Evolutionary conservation across 1,140 invertebrate species (phyloP), one percentile per base, ranked within the genome.

Genomic region (Polypedilum vanderplanki): DNA sequence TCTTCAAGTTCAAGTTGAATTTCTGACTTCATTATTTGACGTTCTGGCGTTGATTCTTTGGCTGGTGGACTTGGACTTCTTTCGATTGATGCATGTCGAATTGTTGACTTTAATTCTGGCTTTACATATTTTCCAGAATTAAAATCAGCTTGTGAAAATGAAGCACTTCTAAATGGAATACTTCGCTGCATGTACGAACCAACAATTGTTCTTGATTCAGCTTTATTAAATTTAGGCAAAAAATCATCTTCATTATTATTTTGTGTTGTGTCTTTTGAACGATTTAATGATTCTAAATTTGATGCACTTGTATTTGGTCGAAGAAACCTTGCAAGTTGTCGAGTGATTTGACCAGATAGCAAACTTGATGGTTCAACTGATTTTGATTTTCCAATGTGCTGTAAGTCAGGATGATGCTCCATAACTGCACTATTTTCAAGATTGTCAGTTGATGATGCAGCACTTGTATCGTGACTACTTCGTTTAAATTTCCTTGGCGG

Each of bases 61-160:
- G 17, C 12, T 12, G 15, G 8, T 22, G 40, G 40, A 18, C 75
- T 75, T 64, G 46, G 57, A 65, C 74, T 75, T n/a, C 73, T 4
- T 75, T 65, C 64, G 18, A 57, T 74, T 46, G 41, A 17, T 74
- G 15, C n/a, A 18, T 18, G 73, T 75, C 46, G 9, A 75, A 41
- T 20, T 18, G 18, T 1, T 40, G 15, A n/a, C 57, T 75, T 75
- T 41, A 81, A 76, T 7, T 81, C 80, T 74, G 80, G 81, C 75
- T 80, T 81, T 64, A 77, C 76, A 73, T 77, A 78, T 76, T 78
- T 78, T 41, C 78, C 80, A 4, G 84, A 81, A 5, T 85, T 83
- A 78, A 88, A 91, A 79, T 93, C 91, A 64, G 92, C 91, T 82
- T 93, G 92, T 0, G 92, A 92, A 78, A 94, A 93, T 9, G 92